These are phyloP conservation scores for Limenitis camilla DNA, from an alignment of 2,888 invertebrate species.

Conservation along the genomic window DNA sequence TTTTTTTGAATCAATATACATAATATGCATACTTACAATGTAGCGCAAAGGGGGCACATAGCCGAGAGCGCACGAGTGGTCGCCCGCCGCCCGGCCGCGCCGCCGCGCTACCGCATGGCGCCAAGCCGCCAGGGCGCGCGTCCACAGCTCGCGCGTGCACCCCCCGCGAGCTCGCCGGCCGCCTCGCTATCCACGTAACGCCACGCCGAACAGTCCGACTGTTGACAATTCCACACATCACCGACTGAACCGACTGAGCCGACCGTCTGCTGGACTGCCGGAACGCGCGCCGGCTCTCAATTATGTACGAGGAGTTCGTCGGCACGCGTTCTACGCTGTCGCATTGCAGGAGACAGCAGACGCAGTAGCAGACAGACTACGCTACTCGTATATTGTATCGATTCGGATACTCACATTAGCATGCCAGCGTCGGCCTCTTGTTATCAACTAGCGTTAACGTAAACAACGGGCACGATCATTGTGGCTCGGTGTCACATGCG, in stretches of 20 bases:
- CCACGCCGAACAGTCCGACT: constrained; percentile 66
- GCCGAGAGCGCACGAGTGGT: constrained; percentile 67
- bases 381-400: constrained; percentile 28
- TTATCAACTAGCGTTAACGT: constrained; percentile 69
- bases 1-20: background rate
- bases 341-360: constrained; percentile 59
- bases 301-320: constrained; percentile 36
- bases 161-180: constrained; percentile 18
- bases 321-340: constrained; percentile 48
- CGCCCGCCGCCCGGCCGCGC: constrained; percentile 66
- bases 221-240: constrained; percentile 52
- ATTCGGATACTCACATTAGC: constrained; percentile 68
- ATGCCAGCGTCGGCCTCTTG: constrained; percentile 68
- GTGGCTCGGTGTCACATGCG: constrained; percentile 51
- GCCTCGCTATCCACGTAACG: constrained; percentile 49
- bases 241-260: constrained; percentile 26
- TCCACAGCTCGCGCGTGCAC: constrained; percentile 29
- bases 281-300: constrained; percentile 26
- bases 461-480: constrained; percentile 67
- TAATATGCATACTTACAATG: constrained; percentile 56
- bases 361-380: constrained; percentile 14
- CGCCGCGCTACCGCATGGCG: constrained; percentile 56
- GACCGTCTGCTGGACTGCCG: constrained; percentile 16
- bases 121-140: constrained; percentile 39
- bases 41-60: constrained; percentile 73